Percentiles rank a stretch among this genome's conserved stretches.
phyloP scores from a whole-genome alignment of 2,888 invertebrate genomes.

The Ischnus inquisitorius region DNA sequence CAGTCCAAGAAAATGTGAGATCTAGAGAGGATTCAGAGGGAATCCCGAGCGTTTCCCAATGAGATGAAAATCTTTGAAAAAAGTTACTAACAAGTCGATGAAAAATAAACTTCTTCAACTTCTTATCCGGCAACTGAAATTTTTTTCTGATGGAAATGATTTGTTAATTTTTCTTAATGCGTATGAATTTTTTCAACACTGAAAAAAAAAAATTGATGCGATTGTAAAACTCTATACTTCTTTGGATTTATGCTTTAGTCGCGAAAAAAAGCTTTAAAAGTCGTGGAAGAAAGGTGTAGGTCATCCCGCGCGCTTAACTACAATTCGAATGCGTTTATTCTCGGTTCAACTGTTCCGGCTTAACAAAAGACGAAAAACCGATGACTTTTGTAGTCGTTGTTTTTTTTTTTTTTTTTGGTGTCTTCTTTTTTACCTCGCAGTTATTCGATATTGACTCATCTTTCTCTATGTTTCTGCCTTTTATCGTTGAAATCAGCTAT shows the following conservation, averaged over 20 bases:
- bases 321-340: background rate
- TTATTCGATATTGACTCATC: slow-evolving; percentile 19
- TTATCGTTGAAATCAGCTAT: slow-evolving; percentile 32
- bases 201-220: no score
- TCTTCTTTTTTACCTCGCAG: background rate
- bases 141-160: no score
- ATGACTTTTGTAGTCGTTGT: background rate
- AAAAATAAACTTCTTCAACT: background rate
- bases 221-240: no score
- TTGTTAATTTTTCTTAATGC: no score
- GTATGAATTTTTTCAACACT: no score
- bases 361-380: background rate
- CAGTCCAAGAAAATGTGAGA: no score
- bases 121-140: no score
- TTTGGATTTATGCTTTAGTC: no score
- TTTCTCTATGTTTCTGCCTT: background rate
- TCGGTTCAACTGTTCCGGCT: background rate
- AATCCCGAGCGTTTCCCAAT: no score
- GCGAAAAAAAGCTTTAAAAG: no score
- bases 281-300: background rate
- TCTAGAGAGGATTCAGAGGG: no score
- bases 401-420: slow-evolving; percentile 7
- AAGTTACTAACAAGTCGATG: background rate
- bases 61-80: no score
- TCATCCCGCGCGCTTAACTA: background rate